Percentiles rank a stretch among this genome's conserved stretches.
Conservation (phyloP, 1,140 invertebrate species). For the Ips typographus region DNA sequence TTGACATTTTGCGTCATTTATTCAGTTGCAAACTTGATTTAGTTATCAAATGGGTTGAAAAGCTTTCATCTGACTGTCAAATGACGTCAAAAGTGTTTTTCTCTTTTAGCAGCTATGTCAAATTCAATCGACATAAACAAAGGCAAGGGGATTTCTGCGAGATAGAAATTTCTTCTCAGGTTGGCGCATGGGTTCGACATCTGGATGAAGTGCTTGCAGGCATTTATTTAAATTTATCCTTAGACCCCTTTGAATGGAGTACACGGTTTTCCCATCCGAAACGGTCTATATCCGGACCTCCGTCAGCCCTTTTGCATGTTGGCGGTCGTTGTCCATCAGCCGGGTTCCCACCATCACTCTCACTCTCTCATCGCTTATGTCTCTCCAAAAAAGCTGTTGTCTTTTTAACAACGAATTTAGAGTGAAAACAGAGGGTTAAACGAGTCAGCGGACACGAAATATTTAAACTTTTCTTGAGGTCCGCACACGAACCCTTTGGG, state of each 20-base stretch:
- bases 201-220: not conserved
- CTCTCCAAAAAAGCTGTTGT: too few species aligned
- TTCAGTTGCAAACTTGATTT: too few species aligned
- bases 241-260: conserved; percentile 2
- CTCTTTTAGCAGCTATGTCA: too few species aligned
- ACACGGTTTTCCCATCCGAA: not conserved
- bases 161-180: too few species aligned
- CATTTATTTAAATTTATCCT: conserved; percentile 4
- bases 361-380: too few species aligned
- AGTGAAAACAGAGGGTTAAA: too few species aligned
- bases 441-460: too few species aligned
- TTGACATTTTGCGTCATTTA: too few species aligned
- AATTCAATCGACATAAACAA: not conserved
- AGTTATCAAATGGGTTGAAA: too few species aligned
- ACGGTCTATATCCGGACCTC: conserved; percentile 1
- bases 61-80: too few species aligned
- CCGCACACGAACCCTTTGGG: not conserved
- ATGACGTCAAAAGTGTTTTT: too few species aligned
- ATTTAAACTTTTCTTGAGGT: not conserved
- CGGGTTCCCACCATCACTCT: not conserved
- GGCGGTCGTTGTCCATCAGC: not conserved
- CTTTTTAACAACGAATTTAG: too few species aligned
- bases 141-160: not conserved
- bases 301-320: not conserved
- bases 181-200: not conserved